phyloP scores from a whole-genome alignment of 2,888 invertebrate species.

The Rhimphoctona megacephalus region DNA sequence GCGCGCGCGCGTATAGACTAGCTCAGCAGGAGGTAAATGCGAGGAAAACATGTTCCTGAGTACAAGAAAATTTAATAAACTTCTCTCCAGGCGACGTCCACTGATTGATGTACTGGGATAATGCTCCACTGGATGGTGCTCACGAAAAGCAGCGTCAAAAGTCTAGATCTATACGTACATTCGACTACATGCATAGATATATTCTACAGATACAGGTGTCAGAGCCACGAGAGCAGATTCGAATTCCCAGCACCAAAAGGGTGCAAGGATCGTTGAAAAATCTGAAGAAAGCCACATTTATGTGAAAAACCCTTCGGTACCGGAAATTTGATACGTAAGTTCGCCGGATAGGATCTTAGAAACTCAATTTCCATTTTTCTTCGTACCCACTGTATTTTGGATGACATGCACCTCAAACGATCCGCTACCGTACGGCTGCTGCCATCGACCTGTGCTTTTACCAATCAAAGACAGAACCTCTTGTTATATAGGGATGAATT shows the following conservation, averaged over 20 bases:
- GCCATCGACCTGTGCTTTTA: constrained; percentile 20
- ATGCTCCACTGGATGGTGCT: constrained; percentile 48
- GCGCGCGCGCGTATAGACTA: background rate
- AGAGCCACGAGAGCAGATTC: constrained; percentile 24
- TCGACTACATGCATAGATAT: background rate
- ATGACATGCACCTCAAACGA: constrained; percentile 12
- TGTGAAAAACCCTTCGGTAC: constrained; percentile 1
- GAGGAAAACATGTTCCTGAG: constrained; percentile 30
- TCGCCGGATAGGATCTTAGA: constrained; percentile 41
- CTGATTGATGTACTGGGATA: constrained; percentile 65
- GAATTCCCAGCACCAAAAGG: constrained; percentile 27
- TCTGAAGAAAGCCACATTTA: constrained; percentile 34
- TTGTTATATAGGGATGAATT: background rate
- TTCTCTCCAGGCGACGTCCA: constrained; percentile 53
- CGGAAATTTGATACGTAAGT: constrained; percentile 61
- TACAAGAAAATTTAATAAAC: constrained; percentile 64
- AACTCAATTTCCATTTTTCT: constrained; percentile 46
- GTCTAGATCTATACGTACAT: constrained; percentile 13
- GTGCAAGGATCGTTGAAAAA: constrained; percentile 44
- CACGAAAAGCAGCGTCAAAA: background rate
- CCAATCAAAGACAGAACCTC: constrained; percentile 41
- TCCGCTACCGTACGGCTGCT: constrained; percentile 1
- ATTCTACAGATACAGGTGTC: background rate
- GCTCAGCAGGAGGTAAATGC: background rate
- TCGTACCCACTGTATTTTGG: background rate